Percentiles rank a stretch among this genome's conserved stretches.
Conservation (phyloP, 1,140 invertebrate genomes). For the Leptopilina boulardi region DNA sequence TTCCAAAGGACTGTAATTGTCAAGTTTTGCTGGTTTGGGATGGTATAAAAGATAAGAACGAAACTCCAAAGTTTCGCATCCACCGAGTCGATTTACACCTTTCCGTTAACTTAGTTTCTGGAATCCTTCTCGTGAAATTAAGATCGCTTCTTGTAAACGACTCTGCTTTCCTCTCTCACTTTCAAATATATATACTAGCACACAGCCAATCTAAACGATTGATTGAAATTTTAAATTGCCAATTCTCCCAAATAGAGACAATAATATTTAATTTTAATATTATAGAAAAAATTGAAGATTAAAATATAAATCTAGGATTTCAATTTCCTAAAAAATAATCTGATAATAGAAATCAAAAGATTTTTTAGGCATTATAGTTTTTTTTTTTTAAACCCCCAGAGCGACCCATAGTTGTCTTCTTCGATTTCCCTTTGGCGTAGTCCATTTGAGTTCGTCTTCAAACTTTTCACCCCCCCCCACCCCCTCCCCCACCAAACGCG, state of each 20-base stretch:
- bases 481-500: no score
- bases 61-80: constrained; percentile 25
- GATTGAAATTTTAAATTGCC: constrained; percentile 22
- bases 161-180: neutral
- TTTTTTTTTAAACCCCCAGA: neutral
- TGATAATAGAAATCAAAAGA: neutral
- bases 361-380: no score
- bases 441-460: constrained; percentile 29
- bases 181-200: neutral
- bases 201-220: neutral
- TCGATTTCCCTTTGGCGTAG: constrained; percentile 27
- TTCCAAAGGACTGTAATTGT: constrained; percentile 20
- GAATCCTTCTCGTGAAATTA: constrained; percentile 31
- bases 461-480: no score
- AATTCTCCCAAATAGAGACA: no score
- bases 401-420: constrained; percentile 23
- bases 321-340: no score
- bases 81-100: constrained; percentile 32
- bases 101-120: constrained; percentile 33
- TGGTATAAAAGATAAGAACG: constrained; percentile 27
- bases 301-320: no score
- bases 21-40: constrained; percentile 20
- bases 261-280: no score
- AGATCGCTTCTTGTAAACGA: constrained; percentile 28
- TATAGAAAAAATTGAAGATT: no score